Evolutionary conservation across 2,113 vertebrate genomes (phyloP).

Genomic region (Nyctibius bracteatus): DNA sequence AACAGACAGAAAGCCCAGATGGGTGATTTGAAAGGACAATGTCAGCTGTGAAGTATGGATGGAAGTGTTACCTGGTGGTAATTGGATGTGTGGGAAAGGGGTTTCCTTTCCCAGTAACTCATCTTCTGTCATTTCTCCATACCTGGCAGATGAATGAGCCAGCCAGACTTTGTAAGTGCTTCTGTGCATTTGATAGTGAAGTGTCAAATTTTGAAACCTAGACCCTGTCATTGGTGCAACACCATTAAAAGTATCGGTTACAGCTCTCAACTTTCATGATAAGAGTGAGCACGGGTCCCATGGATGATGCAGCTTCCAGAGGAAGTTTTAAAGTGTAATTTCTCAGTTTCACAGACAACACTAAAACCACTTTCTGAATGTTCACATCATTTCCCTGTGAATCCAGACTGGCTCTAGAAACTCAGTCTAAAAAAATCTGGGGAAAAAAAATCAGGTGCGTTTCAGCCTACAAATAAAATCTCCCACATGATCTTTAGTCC

Average conservation of each 20-base stretch:
- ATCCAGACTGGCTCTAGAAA: neutral
- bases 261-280: neutral
- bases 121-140: neutral
- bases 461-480: neutral
- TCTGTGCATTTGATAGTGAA: neutral
- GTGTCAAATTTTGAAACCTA: neutral
- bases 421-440: neutral
- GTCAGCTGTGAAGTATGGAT: neutral
- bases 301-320: neutral
- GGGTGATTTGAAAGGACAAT: neutral
- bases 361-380: neutral
- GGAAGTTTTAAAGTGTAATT: neutral
- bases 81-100: neutral
- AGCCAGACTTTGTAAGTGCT: neutral
- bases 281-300: neutral
- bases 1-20: neutral
- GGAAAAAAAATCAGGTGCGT: neutral
- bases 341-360: neutral
- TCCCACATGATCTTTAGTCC: neutral
- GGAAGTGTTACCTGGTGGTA: neutral
- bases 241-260: neutral
- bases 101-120: neutral
- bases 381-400: neutral
- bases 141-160: constrained; percentile 6
- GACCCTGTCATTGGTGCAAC: neutral